Evolutionary conservation across 2,113 vertebrate genomes (phyloP), one percentile per base, ranked within the genome.

Genomic region (Thomomys bottae): DNA sequence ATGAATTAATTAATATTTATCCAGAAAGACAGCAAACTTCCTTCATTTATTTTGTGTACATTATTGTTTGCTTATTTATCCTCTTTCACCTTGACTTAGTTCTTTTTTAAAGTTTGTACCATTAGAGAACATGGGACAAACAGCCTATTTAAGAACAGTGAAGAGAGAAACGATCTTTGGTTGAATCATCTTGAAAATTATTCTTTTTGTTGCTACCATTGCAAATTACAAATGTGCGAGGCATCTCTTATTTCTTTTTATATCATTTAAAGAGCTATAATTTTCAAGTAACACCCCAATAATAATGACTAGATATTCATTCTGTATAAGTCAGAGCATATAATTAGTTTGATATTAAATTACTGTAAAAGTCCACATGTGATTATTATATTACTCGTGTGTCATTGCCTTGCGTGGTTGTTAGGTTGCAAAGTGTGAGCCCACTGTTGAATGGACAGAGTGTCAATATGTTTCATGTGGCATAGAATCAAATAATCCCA

Each of bases 191-290:
- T 76, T 72, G 21, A 88, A 86, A 32, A 73, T 10, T 30, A 78
- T 59, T 87, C 42, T 30, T 81, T 82, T 68, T 23, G 42, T 80
- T 66, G 30, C 49, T 9, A 34, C 3, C 24, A 15, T 8, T 9
- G 30, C 24, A 70, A 82, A 67, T 70, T 84, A 59, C 6, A 89
- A 92, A 77, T 90, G 82, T 57, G 63, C 73, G 3, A 40, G 36
- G 61, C 32, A 71, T 67, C 20, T 70, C 63, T 34, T 87, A 57
- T 68, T 89, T 72, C 81, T 91, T 90, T 72, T 91, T 88, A 12
- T 54, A 78, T 36, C n/a, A 77, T 88, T 54, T 79, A 72, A 95
- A 92, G 18, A 93, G 10, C 34, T 92, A 2, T 80, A 66, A 93
- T 67, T 86, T 87, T 88, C 79, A 88, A 75, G 8, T 75, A 73